A percentile compares a stretch with the other conserved stretches of the same genome.
These are phyloP conservation scores for Ennomos fuscantarius DNA, from an alignment of 2,888 invertebrate species.

Conservation along the genomic window DNA sequence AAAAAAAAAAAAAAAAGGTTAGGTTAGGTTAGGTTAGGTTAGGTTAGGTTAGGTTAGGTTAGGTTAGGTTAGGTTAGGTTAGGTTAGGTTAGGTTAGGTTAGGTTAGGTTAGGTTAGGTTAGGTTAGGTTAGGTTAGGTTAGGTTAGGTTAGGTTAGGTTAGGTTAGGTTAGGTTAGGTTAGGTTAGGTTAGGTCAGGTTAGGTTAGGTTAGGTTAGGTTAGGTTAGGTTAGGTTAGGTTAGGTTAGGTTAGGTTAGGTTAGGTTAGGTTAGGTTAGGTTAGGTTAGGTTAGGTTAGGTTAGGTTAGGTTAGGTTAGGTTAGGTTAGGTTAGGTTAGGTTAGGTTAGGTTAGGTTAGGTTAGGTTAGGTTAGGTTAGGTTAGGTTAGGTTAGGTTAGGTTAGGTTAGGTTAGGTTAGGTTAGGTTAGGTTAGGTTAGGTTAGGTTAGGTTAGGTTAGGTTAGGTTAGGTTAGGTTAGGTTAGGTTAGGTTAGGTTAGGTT, in stretches of 20 bases:
- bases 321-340: conserved; percentile 34
- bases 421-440: conserved; percentile 40
- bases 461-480: conserved; percentile 42
- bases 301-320: conserved; percentile 32
- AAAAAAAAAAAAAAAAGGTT: no score
- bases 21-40: conserved; percentile 28
- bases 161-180: conserved; percentile 20
- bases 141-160: conserved; percentile 37
- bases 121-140: conserved; percentile 21
- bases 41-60: conserved; percentile 23
- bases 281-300: conserved; percentile 35
- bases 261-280: conserved; percentile 38
- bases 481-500: conserved; percentile 42
- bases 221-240: conserved; percentile 40
- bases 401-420: conserved; percentile 41
- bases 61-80: conserved; percentile 24
- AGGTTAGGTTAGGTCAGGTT: conserved; percentile 24
- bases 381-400: conserved; percentile 41
- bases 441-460: conserved; percentile 41
- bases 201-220: conserved; percentile 18
- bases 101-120: conserved; percentile 27
- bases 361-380: conserved; percentile 39
- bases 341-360: conserved; percentile 39
- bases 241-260: conserved; percentile 39
- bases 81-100: conserved; percentile 29